Percentiles rank a stretch among this genome's conserved stretches.
Evolutionary conservation across 2,113 vertebrate species (phyloP).

Genomic region (Puffinus mauretanicus): DNA sequence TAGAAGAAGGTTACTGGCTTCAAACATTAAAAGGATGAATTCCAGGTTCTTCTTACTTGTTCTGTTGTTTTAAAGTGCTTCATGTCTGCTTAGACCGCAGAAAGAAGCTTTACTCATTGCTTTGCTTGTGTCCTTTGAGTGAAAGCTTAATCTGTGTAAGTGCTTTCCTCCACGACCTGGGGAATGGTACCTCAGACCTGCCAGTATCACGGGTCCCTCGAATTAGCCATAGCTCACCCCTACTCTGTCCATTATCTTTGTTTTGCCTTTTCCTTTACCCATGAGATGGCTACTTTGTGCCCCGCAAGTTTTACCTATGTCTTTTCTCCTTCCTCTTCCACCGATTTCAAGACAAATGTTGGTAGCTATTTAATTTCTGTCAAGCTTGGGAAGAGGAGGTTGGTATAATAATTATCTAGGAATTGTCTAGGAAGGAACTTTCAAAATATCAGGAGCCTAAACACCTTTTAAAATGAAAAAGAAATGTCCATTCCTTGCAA

Average conservation of each 20-base stretch:
- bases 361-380: neutral
- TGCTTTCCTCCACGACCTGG: neutral
- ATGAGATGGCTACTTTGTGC: neutral
- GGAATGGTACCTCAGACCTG: neutral
- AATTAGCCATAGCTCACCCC: neutral
- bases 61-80: neutral
- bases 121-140: neutral
- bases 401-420: neutral
- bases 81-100: neutral
- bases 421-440: neutral
- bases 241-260: accelerated
- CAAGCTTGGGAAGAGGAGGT: neutral
- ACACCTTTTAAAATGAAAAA: neutral
- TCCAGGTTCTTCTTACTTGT: neutral
- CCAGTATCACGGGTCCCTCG: neutral
- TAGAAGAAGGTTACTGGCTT: neutral
- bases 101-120: neutral
- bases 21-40: neutral
- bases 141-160: neutral
- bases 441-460: neutral
- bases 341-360: neutral
- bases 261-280: neutral
- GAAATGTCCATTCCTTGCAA: neutral
- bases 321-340: neutral
- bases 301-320: neutral